Percentiles rank a stretch among this genome's conserved stretches.
Evolutionary conservation across 2,113 vertebrate genomes (phyloP).

Genomic region (Corapipo altera): DNA sequence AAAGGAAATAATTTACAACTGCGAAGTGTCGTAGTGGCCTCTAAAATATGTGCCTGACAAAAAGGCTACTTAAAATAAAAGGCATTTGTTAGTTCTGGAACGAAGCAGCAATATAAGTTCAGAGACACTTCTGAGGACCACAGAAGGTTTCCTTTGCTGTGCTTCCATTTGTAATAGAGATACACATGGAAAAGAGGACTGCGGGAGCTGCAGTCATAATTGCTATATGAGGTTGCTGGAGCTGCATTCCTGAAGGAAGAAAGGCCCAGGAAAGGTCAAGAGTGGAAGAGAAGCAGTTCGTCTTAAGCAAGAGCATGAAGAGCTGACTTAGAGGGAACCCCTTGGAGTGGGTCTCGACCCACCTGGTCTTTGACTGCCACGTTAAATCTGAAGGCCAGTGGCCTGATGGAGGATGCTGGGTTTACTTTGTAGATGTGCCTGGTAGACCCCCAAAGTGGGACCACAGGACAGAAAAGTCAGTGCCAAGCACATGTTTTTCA

Average conservation of each 20-base stretch:
- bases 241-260: neutral
- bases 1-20: neutral
- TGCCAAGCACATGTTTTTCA: neutral
- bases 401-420: neutral
- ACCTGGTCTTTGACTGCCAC: neutral
- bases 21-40: neutral
- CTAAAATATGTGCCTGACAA: neutral
- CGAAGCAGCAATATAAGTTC: neutral
- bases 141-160: neutral
- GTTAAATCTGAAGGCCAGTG: neutral
- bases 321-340: neutral
- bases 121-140: neutral
- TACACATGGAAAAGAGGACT: neutral
- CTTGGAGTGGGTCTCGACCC: neutral
- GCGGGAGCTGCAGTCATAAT: neutral
- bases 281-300: neutral
- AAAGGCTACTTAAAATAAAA: neutral
- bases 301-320: neutral
- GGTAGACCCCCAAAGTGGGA: neutral
- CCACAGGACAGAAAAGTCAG: neutral
- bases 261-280: neutral
- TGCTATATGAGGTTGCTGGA: neutral
- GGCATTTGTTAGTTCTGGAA: neutral
- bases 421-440: neutral
- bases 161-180: neutral